phyloP scores from a whole-genome alignment of 92 coral and sea anemone genomes.

The Porites divaricata region DNA sequence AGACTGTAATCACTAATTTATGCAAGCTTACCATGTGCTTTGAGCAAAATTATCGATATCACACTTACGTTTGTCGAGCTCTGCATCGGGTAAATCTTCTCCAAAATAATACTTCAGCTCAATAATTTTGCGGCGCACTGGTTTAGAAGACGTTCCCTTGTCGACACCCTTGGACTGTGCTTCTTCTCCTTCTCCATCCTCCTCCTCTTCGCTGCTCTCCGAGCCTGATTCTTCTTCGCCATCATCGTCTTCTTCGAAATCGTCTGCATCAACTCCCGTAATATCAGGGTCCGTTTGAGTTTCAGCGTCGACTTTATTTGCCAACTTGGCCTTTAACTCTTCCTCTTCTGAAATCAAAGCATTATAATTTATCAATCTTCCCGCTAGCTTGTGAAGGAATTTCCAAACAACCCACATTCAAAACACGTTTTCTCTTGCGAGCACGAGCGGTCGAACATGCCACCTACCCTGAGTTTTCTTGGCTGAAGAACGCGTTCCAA shows the following conservation, averaged over 20 bases:
- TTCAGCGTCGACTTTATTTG: constrained; percentile 62
- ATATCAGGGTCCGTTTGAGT: constrained; percentile 94
- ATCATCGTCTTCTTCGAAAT: constrained; percentile 82
- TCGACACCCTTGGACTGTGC: constrained; percentile 33
- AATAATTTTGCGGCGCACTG: constrained; percentile 88
- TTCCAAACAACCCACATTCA: constrained; percentile 35
- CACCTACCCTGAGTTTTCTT: constrained; percentile 66
- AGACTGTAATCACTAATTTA: constrained; percentile 52
- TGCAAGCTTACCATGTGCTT: constrained; percentile 89
- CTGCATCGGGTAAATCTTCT: constrained; percentile 95
- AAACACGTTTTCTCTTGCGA: constrained; percentile 38
- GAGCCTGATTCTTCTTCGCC: constrained; percentile 80
- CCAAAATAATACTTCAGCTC: constrained; percentile 97
- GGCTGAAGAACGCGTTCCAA: constrained; percentile 63
- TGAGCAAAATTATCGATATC: constrained; percentile 31
- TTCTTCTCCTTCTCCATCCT: constrained; percentile 36
- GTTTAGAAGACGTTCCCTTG: constrained; percentile 78
- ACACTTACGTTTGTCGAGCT: constrained; percentile 91
- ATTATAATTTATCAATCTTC: constrained; percentile 5
- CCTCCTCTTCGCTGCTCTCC: constrained; percentile 85
- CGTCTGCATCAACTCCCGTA: constrained; percentile 91
- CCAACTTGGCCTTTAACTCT: constrained; percentile 57
- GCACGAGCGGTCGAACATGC: background rate
- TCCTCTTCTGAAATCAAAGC: constrained; percentile 46
- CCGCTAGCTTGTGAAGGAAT: constrained; percentile 27